These are phyloP conservation scores for Drosophila baimaii DNA, from an alignment of 1,140 invertebrate species.

Conservation along the genomic window DNA sequence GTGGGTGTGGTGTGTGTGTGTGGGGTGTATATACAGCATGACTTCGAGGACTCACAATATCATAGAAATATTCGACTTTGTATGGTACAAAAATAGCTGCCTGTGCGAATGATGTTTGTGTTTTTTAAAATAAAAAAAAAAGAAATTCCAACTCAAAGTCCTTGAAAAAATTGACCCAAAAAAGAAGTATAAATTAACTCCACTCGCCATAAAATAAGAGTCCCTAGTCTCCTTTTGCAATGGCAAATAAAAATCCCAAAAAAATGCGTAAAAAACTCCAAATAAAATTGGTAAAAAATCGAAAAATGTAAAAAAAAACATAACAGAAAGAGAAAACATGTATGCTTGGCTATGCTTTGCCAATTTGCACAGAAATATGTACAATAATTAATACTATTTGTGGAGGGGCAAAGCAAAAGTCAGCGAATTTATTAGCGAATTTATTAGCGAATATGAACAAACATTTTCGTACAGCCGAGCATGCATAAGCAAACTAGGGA, in stretches of 20 bases:
- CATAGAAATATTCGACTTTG: slow-evolving; percentile 26
- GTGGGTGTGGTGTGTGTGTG: slow-evolving; percentile 6
- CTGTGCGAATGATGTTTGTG: slow-evolving; percentile 19
- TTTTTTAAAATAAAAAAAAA: slow-evolving; percentile 3
- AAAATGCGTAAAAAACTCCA: not conserved
- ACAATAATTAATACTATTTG: slow-evolving; percentile 26
- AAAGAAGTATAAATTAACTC: not conserved
- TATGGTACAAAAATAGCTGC: slow-evolving; percentile 36
- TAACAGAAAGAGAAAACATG: too few relatives aligned
- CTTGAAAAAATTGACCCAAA: not conserved
- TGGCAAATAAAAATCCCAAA: not conserved
- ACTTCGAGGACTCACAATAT: slow-evolving; percentile 41
- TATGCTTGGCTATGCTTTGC: slow-evolving; percentile 39
- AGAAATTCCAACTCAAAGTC: not conserved
- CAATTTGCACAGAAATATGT: slow-evolving; percentile 40
- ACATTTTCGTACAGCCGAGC: slow-evolving; percentile 39
- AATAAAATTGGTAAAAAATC: not conserved
- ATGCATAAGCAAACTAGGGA: slow-evolving; percentile 43
- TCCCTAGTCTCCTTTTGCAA: not conserved
- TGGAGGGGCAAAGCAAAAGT: slow-evolving; percentile 20
- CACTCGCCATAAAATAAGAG: not conserved
- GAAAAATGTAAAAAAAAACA: slow-evolving; percentile 1
- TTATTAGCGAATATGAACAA: not conserved
- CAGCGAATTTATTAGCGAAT: slow-evolving; percentile 11
- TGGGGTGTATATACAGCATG: slow-evolving; percentile 47